Percentiles rank a stretch among this genome's conserved stretches.
Conservation (phyloP, 1,140 invertebrate species). For the Tachypleus tridentatus region DNA sequence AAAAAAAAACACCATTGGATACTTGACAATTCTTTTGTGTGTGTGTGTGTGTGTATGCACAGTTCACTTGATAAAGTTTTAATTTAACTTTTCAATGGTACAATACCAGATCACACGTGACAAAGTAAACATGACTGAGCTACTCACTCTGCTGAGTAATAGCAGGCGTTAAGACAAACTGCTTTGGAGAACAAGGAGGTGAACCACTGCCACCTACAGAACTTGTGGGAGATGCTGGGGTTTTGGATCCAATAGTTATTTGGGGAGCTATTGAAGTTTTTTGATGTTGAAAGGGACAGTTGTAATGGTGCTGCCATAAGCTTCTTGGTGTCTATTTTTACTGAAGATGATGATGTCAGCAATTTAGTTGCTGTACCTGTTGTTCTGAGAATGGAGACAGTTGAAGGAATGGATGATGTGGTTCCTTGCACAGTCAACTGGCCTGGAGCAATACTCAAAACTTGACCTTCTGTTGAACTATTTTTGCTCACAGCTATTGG, state of each 20-base stretch:
- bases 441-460: too few relatives aligned
- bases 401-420: too few relatives aligned
- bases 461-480: too few relatives aligned
- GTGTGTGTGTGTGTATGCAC: too few relatives aligned
- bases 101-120: not conserved
- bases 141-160: slow-evolving; percentile 76
- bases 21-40: not conserved
- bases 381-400: too few relatives aligned
- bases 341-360: too few relatives aligned
- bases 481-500: slow-evolving; percentile 7
- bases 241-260: not conserved
- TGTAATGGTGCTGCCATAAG: too few relatives aligned
- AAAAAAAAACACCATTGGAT: not conserved
- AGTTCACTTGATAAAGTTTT: too few relatives aligned
- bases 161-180: slow-evolving; percentile 68
- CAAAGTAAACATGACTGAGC: not conserved
- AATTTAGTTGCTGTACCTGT: too few relatives aligned
- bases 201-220: not conserved
- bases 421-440: too few relatives aligned
- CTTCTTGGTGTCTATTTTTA: too few relatives aligned
- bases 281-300: too few relatives aligned
- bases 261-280: not conserved
- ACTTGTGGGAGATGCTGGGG: not conserved
- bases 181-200: not conserved
- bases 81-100: not conserved